Evolutionary conservation across 2,113 vertebrate genomes (phyloP), one percentile per base, ranked within the genome.

Genomic region (Glaucidium brasilianum): DNA sequence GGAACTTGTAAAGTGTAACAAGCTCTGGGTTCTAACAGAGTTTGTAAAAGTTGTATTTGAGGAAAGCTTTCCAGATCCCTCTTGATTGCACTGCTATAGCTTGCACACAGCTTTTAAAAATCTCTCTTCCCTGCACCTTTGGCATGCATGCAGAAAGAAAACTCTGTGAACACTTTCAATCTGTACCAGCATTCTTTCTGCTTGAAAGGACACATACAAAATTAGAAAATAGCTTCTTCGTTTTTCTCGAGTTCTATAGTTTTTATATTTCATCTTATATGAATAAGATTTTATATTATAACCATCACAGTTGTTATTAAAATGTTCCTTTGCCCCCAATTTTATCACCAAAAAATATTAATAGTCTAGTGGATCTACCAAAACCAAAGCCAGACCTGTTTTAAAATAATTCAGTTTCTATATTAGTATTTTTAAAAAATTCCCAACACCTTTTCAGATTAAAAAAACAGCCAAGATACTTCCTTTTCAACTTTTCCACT

Each of bases 181-280:
- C 92, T 88, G 85, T 66, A 94, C 52, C 64, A 85, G 76, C 90
- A 88, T 85, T 95, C 83, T 86, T 96, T 96, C 88, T 95, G 92
- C 91, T 92, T 91, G 67, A 95, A 80, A 94, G 79, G 49, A 95
- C 68, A 94, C 72, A 88, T 12, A 88, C 20, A 77, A 88, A 88
- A 94, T 85, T 68, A 50, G 49, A 50, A 50, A 50, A 50, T 23
- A 50, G 21, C 49, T 50, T 50, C 49, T 50, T 50, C 45, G 18
- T 81, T 69, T 91, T 95, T 68, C 11, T 49, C 41, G 37, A 53
- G 27, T 72, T 68, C 49, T 64, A 75, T 39, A 53, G 78, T 35
- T 92, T 90, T 85, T 72, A 39, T 37, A 85, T 88, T 92, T 64
- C 62, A 76, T 39, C 39, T 39, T 39, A 39, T 39, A 39, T 39